Evolutionary conservation across 2,113 vertebrate genomes (phyloP), one percentile per base, ranked within the genome.

Genomic region (Melierax canorus): DNA sequence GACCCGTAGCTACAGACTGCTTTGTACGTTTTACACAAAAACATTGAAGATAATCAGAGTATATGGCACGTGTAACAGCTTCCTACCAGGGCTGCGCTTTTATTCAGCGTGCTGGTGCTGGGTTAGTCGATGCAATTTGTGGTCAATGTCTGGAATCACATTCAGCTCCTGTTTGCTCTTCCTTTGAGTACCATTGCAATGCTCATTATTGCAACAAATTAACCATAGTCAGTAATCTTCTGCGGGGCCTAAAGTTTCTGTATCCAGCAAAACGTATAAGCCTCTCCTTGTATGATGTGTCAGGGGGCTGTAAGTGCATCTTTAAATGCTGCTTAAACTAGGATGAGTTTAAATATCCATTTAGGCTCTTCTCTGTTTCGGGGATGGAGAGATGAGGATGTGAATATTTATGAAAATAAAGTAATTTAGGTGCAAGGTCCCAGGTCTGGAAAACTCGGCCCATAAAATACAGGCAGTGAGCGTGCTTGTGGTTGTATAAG

Each of bases 91-190:
- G 0, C 62, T 68, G 63, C 30, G 82, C 82, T 69, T 78, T 58
- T 45, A 60, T 22, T 74, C 72, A 12, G 43, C 1, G 21, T 19
- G 30, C 34, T 71, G 60, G 39, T 43, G 66, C 82, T 59, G 66
- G 58, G 43, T 92, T 76, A 66, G 66, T 87, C 2, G 1, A 38
- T 91, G 89, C 89, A 95, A 91, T 95, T 95, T 81, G 77, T 94
- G 89, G 94, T 96, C 95, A 88, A 73, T 87, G 81, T 91, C 87
- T 96, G 94, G 92, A 94, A 92, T 82, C 43, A 2, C 66, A 59
- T 91, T 96, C 41, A 50, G 41, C 13, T 69, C 72, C 82, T 55
- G 29, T 85, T 90, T 95, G 92, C 67, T 88, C 83, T 74, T 94
- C 95, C 94, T 96, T 74, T 58, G 91, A 96, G 90, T 74, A 6